Conservation (phyloP, 2,797 vertebrate genomes). For the Sphaeramia orbicularis region DNA sequence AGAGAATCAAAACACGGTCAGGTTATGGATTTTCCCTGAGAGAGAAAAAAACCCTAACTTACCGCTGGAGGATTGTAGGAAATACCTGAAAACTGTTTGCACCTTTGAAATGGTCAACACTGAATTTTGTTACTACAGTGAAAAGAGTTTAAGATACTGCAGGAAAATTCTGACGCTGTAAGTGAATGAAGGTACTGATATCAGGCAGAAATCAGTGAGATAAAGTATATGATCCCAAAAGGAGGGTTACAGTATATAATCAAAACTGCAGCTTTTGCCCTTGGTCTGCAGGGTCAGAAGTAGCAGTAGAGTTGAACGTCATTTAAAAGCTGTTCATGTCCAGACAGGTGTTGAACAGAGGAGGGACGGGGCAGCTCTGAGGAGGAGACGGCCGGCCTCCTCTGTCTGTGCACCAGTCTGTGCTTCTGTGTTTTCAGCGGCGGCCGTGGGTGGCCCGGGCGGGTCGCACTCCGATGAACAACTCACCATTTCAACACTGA, state of each 20-base stretch:
- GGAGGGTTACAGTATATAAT: conserved; percentile 55
- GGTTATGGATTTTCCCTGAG: conserved; percentile 69
- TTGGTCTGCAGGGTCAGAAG: conserved; percentile 23
- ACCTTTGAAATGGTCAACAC: conserved; percentile 31
- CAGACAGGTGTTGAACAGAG: conserved; percentile 86
- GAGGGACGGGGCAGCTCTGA: conserved; percentile 72
- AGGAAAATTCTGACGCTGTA: conserved; percentile 3
- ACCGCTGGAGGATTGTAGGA: conserved; percentile 20
- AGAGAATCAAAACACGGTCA: conserved; percentile 34
- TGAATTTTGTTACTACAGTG: conserved; percentile 34
- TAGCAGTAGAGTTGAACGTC: conserved; percentile 6
- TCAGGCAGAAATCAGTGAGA: conserved; percentile 43
- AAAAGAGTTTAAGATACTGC: conserved; percentile 49
- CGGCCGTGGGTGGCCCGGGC: conserved; percentile 30
- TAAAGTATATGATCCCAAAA: conserved; percentile 33
- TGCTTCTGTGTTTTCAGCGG: neutral
- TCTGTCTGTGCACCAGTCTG: conserved; percentile 34
- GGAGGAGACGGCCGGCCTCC: conserved; percentile 16
- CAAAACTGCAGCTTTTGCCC: conserved; percentile 4
- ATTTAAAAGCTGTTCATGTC: conserved; percentile 82
- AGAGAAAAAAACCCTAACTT: conserved; percentile 38
- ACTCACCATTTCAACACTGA: conserved; percentile 61
- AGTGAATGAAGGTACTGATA: conserved; percentile 25
- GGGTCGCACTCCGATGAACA: conserved; percentile 52
- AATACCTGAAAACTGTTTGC: conserved; percentile 33